Evolutionary conservation across 2,888 invertebrate genomes (phyloP).

Genomic region (Xestia ashworthii): DNA sequence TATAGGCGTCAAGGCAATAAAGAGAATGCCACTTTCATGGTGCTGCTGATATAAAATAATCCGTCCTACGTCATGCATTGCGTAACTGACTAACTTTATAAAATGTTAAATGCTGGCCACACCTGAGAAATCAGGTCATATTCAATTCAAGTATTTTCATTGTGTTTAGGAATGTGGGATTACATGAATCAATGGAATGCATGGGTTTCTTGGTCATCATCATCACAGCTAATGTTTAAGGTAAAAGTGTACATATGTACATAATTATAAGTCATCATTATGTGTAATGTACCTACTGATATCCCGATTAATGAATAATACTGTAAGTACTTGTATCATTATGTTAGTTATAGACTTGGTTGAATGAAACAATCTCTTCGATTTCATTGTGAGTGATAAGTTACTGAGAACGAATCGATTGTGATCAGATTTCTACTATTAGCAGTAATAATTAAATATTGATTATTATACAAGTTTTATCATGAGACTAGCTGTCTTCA

Average conservation of each 20-base stretch:
- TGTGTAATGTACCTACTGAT: neutral
- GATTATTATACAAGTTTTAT: neutral
- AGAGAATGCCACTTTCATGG: slow-evolving; percentile 36
- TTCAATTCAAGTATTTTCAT: slow-evolving; percentile 17
- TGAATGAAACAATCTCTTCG: neutral
- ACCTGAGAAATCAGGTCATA: neutral
- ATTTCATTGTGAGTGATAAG: neutral
- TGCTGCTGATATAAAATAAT: slow-evolving; percentile 15
- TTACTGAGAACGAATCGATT: neutral
- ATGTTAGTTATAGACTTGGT: neutral
- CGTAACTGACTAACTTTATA: slow-evolving; percentile 29
- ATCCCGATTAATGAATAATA: slow-evolving; percentile 8
- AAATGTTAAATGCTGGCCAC: slow-evolving; percentile 10
- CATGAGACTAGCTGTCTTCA: neutral
- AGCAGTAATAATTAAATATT: neutral
- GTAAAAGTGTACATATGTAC: slow-evolving; percentile 3
- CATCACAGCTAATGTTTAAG: slow-evolving; percentile 9
- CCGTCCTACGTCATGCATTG: slow-evolving; percentile 23
- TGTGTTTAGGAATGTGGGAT: neutral
- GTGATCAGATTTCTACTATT: neutral
- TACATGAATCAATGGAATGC: slow-evolving; percentile 6
- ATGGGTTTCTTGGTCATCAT: too few species aligned
- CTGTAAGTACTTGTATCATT: neutral
- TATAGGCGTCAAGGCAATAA: slow-evolving; percentile 33
- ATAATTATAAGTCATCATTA: neutral